A percentile compares a stretch with the other conserved stretches of the same genome.
Conservation (phyloP, 2,113 vertebrate genomes). For the Cairina moschata region DNA sequence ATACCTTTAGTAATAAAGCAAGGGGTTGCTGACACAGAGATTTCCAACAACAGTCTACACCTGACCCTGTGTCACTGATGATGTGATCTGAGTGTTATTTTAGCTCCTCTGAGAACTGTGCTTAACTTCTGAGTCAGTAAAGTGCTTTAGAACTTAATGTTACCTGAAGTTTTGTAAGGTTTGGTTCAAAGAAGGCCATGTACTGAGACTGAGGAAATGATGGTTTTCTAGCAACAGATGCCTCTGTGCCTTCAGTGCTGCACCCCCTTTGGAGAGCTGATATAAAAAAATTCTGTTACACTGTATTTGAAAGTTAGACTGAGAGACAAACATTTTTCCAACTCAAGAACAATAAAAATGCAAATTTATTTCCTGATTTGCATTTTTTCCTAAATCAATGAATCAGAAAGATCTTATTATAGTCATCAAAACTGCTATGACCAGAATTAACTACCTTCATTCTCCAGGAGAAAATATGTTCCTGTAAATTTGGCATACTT, state of each 20-base stretch:
- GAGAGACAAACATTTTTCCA: neutral
- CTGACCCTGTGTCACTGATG: neutral
- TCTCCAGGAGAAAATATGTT: neutral
- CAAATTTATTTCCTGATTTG: neutral
- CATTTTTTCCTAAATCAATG: neutral
- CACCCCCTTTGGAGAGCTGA: neutral
- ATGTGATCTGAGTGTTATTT: neutral
- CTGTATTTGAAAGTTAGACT: neutral
- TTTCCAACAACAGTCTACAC: neutral
- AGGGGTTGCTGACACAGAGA: neutral
- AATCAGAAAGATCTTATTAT: neutral
- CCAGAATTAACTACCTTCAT: neutral
- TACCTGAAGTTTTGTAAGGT: neutral
- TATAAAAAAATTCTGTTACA: neutral
- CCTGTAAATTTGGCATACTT: neutral
- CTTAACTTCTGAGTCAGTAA: neutral
- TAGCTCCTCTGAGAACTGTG: neutral
- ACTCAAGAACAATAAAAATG: neutral
- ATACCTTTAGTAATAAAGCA: neutral
- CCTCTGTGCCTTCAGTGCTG: neutral
- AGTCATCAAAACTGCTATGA: neutral
- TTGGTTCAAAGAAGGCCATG: neutral
- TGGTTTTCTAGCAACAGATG: neutral
- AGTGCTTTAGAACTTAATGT: neutral
- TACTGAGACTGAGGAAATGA: neutral